Evolutionary conservation across 2,888 invertebrate species (phyloP).

Genomic region (Germaria angustata): DNA sequence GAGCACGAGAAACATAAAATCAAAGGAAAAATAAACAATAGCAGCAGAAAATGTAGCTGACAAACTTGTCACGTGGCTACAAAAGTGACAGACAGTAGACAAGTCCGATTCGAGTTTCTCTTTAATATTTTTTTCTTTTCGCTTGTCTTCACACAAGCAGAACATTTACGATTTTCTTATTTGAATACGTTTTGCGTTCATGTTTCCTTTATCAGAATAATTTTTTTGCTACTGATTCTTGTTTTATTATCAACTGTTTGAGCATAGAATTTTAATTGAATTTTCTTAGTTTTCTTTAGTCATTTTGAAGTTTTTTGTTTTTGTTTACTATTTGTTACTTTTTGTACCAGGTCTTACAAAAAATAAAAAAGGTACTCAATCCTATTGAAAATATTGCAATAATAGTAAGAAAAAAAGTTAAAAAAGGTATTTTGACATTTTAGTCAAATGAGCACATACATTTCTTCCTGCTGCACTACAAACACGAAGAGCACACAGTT

Average conservation of each 20-base stretch:
- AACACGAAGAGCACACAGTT: background rate
- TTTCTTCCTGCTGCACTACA: background rate
- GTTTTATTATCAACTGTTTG: constrained; percentile 56
- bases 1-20: background rate
- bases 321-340: background rate
- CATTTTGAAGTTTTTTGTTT: constrained; percentile 28
- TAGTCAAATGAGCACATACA: constrained; percentile 44
- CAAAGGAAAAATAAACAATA: constrained; percentile 2
- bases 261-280: constrained; percentile 65
- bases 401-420: constrained; percentile 16
- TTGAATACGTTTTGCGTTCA: constrained; percentile 29
- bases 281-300: constrained; percentile 57
- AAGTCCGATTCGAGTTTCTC: constrained; percentile 60
- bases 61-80: constrained; percentile 66
- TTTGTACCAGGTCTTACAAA: background rate
- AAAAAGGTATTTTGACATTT: constrained; percentile 55
- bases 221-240: background rate
- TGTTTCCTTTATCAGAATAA: constrained; percentile 9
- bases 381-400: constrained; percentile 34
- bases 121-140: background rate
- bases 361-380: constrained; percentile 31
- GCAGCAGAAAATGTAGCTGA: constrained; percentile 55
- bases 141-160: constrained; percentile 43
- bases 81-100: constrained; percentile 66
- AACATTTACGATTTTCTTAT: constrained; percentile 39